Evolutionary conservation across 2,888 invertebrate species (phyloP).

Genomic region (Dusona sp.): DNA sequence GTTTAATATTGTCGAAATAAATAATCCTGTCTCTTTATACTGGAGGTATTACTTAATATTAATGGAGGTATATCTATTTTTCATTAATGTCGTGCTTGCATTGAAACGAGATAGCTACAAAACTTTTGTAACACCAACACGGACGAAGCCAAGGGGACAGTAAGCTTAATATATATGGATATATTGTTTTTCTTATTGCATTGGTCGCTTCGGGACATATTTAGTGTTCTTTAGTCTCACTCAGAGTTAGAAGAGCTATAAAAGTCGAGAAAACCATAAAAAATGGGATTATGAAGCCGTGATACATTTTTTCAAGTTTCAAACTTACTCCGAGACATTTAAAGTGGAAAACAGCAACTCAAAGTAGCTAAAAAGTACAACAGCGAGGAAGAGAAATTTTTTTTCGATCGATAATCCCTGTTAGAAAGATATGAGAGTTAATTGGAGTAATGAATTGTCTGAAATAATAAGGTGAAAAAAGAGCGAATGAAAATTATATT

Average conservation of each 20-base stretch:
- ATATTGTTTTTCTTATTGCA: neutral
- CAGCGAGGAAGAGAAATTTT: neutral
- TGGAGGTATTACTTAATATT: too few relatives aligned
- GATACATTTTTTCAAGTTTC: neutral
- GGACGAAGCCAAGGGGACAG: neutral
- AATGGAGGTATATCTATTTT: neutral
- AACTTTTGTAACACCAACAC: neutral
- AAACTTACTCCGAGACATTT: neutral
- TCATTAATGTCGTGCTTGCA: neutral
- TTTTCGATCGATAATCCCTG: too few relatives aligned
- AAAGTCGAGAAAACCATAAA: neutral
- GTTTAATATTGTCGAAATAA: too few relatives aligned
- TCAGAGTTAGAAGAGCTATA: neutral
- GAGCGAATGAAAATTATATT: neutral
- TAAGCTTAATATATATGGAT: neutral
- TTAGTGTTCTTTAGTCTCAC: neutral
- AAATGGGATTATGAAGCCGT: neutral
- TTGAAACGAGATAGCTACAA: neutral
- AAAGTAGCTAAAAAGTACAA: neutral
- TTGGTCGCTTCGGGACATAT: conserved; percentile 2
- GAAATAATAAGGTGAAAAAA: too few relatives aligned
- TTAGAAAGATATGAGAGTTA: too few relatives aligned
- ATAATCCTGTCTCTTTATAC: too few relatives aligned
- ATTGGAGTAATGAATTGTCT: too few relatives aligned
- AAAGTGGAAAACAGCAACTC: neutral